Evolutionary conservation across 2,797 vertebrate species (phyloP), one percentile per base, ranked within the genome.

Genomic region (Clarias pachynema): DNA sequence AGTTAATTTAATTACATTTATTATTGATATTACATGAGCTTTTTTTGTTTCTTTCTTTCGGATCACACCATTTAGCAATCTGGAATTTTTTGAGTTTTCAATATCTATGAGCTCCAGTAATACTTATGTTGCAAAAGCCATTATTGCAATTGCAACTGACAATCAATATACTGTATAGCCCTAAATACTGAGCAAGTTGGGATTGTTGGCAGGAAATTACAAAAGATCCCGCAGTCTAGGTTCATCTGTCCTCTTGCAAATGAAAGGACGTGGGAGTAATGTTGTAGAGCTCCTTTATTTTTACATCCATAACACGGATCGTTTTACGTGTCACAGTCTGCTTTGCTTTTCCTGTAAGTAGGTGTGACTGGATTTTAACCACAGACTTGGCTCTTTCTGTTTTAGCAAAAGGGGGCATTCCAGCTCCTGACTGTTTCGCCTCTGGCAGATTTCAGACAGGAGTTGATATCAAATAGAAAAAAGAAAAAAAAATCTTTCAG

Each of bases 391-490:
- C 82, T 82, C 72, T 65, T 83, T 83, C 60, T 18, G 14, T 57
- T 66, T 78, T 44, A 62, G 34, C 75, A 26, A 60, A 40, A 77
- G 56, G 81, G 81, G 44, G 34, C 75, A 88, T 86, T 86, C 85
- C 83, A 81, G 34, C 53, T 85, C 79, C 66, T 72, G 86, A 63
- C 89, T n/a, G 86, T 86, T 83, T 88, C 78, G 86, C 88, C 87
- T 31, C 49, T 74, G 86, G 88, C 87, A 53, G 40, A 85, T 73
- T 86, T 85, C 78, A 85, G 83, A 75, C 85, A 83, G 66, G 5
- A 24, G 59, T 69, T 84, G 49, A 75, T 86, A 81, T 86, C 81
- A 86, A 79, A 15, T 31, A 14, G 49, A 84, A 60, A 26, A 85
- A 34, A 73, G 10, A 14, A 53, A 53, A 14, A 53, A 53, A 53